Conservation (phyloP, 2,888 invertebrate species). For the Cyrtodaria siliqua region DNA sequence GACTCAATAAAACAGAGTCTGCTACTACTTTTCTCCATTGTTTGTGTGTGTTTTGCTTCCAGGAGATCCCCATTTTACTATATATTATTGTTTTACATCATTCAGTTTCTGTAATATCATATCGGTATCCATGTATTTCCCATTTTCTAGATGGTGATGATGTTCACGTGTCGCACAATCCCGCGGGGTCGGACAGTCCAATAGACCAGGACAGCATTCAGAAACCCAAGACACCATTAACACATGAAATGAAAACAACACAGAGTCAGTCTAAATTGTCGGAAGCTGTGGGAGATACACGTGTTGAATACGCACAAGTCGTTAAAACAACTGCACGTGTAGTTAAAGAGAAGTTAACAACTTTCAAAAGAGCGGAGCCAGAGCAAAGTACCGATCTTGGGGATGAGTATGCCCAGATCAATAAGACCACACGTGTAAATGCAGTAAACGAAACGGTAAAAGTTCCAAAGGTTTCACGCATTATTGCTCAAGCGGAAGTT, state of each 20-base stretch:
- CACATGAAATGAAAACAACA: no score
- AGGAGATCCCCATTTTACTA: no score
- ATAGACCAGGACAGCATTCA: background rate
- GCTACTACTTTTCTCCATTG: no score
- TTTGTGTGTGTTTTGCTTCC: no score
- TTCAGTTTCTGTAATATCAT: no score
- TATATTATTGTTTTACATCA: no score
- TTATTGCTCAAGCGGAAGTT: background rate
- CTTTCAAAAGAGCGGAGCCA: background rate
- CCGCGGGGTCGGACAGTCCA: constrained; percentile 13
- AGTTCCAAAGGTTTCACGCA: background rate
- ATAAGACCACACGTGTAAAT: constrained; percentile 6
- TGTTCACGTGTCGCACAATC: constrained; percentile 35
- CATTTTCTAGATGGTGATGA: constrained; percentile 50
- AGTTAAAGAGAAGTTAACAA: no score
- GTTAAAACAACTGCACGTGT: background rate
- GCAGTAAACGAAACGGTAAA: background rate
- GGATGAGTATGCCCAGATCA: constrained; percentile 38
- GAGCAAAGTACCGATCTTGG: background rate
- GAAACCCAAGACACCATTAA: background rate
- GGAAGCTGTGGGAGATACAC: background rate
- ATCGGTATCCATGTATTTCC: no score
- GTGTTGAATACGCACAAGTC: background rate
- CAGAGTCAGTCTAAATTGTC: no score
- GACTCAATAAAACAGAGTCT: no score